Evolutionary conservation across 2,797 vertebrate genomes (phyloP).

Genomic region (Leptoclinus maculatus): DNA sequence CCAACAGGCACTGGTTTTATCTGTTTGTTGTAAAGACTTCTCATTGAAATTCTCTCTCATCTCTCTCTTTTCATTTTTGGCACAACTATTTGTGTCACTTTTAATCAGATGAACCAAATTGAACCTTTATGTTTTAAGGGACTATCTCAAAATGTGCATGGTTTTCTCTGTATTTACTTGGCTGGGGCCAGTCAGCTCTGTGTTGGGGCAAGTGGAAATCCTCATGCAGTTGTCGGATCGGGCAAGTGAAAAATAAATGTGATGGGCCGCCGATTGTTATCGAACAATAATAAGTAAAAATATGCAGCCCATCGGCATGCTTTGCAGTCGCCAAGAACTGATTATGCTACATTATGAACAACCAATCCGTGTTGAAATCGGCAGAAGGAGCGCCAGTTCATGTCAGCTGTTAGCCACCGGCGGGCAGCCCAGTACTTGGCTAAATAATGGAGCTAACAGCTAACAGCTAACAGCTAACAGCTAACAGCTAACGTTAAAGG

Average conservation of each 20-base stretch:
- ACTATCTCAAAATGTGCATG: not conserved
- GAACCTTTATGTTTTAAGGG: not conserved
- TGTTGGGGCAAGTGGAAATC: too few species aligned
- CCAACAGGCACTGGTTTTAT: not conserved
- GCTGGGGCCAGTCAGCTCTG: too few species aligned
- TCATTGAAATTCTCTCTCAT: not conserved
- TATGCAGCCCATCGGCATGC: not conserved
- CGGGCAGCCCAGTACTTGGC: not conserved
- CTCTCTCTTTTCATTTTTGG: not conserved
- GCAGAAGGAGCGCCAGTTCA: not conserved
- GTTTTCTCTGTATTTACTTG: too few species aligned
- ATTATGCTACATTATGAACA: not conserved
- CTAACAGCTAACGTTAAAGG: not conserved
- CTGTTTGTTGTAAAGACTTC: not conserved
- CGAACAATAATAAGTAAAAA: not conserved
- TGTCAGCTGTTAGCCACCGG: not conserved
- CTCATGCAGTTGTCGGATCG: too few species aligned
- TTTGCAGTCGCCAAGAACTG: not conserved
- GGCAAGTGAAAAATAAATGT: not conserved
- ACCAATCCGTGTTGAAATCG: not conserved
- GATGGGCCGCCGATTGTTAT: not conserved
- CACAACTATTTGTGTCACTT: not conserved
- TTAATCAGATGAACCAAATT: not conserved
- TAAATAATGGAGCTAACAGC: not conserved
- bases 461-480: not conserved